Base-by-base conservation (phyloP, 2,888 invertebrate genomes). In the Steinernema carpocapsae region DNA sequence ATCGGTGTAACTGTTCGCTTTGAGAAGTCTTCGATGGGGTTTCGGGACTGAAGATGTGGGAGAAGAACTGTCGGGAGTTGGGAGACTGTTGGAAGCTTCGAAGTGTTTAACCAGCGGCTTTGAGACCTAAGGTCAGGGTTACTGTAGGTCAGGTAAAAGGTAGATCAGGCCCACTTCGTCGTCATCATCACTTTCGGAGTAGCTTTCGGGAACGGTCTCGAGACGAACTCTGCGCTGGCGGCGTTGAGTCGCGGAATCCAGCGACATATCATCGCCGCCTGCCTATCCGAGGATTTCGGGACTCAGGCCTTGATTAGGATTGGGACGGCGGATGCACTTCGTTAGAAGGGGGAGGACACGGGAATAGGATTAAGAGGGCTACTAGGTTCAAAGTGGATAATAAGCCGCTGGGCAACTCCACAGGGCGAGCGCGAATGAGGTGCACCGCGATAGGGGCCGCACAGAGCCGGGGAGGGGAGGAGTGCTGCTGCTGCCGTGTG, bases 101-200 rank as follows among this genome's bases (percentile, higher is more conserved):
- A n/a, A 43, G 7, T 14, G 43, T 43, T 43, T 43, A 14, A 56
- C 56, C 4, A 56, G 56, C 10, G 56, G 56, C 17, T 10, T 56
- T 24, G 56, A 56, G 56, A 56, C 26, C 56, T 56, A 56, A 17
- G 6, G 3, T 56, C 2, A 17, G 7, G 26, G 22, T 10, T 26
- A 26, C 56, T 14, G 56, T 56, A 26, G 56, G 6, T 6, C 24
- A 10, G 26, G n/a, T n/a, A n/a, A n/a, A n/a, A n/a, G n/a, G n/a
- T n/a, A n/a, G 26, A 4, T 56, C 14, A 43, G 14, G 43, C 7
- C 72, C 24, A 59, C 74, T 51, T n/a, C n/a, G n/a, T 56, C 43
- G 14, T 70, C 74, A 12, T 74, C 74, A 29, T 74, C 74, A 22
- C 43, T 71, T 26, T 74, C 74, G 64, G 70, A 74, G 56, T 70